Conservation (phyloP, 2,113 vertebrate genomes). For the Cryptotis parvus region DNA sequence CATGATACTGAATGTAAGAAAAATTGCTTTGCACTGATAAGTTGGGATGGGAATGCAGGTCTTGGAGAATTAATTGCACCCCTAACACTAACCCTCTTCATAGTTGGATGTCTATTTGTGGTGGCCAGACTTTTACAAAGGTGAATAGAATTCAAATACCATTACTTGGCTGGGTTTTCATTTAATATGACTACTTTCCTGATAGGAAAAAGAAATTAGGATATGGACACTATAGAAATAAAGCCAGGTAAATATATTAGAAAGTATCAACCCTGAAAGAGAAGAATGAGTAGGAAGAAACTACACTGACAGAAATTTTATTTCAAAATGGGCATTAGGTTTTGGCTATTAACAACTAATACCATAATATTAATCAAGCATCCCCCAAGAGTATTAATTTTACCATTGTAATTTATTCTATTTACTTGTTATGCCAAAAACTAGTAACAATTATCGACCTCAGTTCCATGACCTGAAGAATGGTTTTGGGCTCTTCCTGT, state of each 20-base stretch:
- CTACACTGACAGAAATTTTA: accelerated
- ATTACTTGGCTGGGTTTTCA: neutral
- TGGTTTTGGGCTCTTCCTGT: too few relatives aligned
- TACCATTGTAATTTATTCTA: neutral
- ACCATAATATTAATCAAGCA: neutral
- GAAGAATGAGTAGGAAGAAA: neutral
- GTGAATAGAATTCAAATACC: neutral
- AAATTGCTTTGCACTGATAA: neutral
- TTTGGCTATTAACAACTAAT: neutral
- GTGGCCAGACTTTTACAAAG: neutral
- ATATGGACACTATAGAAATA: too few relatives aligned
- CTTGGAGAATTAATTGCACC: neutral
- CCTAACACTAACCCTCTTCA: neutral
- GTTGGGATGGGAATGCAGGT: neutral
- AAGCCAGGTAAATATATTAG: neutral
- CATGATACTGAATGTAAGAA: neutral
- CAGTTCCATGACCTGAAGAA: too few relatives aligned
- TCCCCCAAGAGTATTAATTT: neutral
- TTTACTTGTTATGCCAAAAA: too few relatives aligned
- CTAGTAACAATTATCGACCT: too few relatives aligned
- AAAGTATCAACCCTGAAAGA: neutral
- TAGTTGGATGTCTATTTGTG: neutral
- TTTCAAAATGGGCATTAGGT: neutral
- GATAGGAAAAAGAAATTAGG: neutral
- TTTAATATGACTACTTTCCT: neutral